Evolutionary conservation across 2,888 invertebrate genomes (phyloP).

Genomic region (Drosophila mimetica): DNA sequence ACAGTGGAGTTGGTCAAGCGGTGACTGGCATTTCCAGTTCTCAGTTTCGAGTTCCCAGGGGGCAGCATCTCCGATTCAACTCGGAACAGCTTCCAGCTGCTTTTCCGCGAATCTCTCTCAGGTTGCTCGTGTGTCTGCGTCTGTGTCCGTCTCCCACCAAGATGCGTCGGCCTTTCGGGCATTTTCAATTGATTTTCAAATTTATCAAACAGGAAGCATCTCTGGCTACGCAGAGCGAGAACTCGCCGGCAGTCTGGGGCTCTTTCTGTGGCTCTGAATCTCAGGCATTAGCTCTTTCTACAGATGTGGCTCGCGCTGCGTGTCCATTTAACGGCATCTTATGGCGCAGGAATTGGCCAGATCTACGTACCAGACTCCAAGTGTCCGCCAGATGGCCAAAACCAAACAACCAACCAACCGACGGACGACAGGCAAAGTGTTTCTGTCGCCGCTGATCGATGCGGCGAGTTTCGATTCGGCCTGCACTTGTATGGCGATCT

Average conservation of each 20-base stretch:
- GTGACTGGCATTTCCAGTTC: background rate
- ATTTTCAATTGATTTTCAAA: conserved; percentile 75
- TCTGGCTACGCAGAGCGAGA: conserved; percentile 48
- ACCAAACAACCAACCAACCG: conserved; percentile 6
- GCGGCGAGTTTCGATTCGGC: conserved; percentile 24
- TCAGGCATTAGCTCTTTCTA: conserved; percentile 1
- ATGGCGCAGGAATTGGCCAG: conserved; percentile 23
- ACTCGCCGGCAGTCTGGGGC: conserved; percentile 50
- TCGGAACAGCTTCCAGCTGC: conserved; percentile 69
- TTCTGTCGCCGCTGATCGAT: conserved; percentile 51
- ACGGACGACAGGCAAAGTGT: conserved; percentile 48
- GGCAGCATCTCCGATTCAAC: conserved; percentile 28
- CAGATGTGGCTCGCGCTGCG: conserved; percentile 40
- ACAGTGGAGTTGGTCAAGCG: background rate
- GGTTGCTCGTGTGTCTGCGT: conserved; percentile 23
- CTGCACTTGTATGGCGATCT: conserved; percentile 4
- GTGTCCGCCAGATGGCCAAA: conserved; percentile 29
- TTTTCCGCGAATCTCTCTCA: conserved; percentile 69
- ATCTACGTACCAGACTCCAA: background rate
- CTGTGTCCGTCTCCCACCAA: conserved; percentile 35
- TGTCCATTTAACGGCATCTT: conserved; percentile 70
- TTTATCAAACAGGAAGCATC: conserved; percentile 79
- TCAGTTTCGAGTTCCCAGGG: conserved; percentile 1
- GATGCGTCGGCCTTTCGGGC: conserved; percentile 71
- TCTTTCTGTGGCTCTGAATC: background rate